Conservation (phyloP, 2,888 invertebrate genomes). For the Pyrgus malvae region DNA sequence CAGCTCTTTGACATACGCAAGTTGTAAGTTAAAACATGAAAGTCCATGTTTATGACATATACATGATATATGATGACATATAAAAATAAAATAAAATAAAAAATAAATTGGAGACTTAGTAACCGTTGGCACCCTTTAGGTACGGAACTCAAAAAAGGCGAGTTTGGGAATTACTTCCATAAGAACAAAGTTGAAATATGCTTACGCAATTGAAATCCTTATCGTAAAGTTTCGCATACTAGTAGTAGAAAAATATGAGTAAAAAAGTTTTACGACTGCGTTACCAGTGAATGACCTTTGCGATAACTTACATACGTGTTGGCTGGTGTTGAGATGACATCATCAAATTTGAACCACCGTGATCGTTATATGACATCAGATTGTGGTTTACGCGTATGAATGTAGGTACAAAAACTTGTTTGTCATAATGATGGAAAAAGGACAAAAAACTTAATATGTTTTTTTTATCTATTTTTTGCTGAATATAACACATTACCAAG, state of each 20-base stretch:
- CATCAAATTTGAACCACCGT: background rate
- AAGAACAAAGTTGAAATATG: background rate
- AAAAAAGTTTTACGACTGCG: background rate
- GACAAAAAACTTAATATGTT: too few species aligned
- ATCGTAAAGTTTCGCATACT: background rate
- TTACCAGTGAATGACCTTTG: conserved; percentile 22
- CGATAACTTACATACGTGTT: background rate
- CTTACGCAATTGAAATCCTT: background rate
- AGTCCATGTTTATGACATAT: too few species aligned
- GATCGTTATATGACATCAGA: conserved; percentile 9
- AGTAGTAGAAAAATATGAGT: background rate
- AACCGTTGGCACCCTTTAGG: too few species aligned
- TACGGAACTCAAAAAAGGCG: too few species aligned
- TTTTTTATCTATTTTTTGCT: too few species aligned
- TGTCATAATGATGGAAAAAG: too few species aligned
- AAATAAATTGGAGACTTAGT: too few species aligned
- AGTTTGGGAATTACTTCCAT: too few species aligned
- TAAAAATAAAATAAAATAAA: too few species aligned
- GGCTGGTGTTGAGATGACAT: conserved; percentile 12
- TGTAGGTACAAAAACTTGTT: background rate
- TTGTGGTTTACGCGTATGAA: conserved; percentile 5
- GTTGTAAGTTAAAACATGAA: too few species aligned
- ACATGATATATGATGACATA: too few species aligned
- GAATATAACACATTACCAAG: too few species aligned
- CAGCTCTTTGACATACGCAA: conserved; percentile 1